phyloP scores from a whole-genome alignment of 2,888 invertebrate genomes.

The Acrobasis repandana region DNA sequence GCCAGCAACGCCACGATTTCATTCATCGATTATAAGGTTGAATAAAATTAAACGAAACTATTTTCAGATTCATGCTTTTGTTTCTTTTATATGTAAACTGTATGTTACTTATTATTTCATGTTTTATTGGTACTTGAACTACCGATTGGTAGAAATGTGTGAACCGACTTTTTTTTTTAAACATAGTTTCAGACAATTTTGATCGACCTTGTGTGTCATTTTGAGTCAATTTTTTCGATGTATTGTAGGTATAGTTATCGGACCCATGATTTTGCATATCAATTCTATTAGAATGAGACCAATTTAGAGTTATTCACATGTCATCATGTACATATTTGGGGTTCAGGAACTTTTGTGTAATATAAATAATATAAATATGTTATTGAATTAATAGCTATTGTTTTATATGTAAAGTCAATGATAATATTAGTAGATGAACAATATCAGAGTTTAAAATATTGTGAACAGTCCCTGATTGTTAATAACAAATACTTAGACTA shows the following conservation, averaged over 20 bases:
- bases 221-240: conserved; percentile 11
- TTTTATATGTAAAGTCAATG: too few relatives aligned
- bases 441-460: too few relatives aligned
- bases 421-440: too few relatives aligned
- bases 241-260: conserved; percentile 28
- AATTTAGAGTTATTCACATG: conserved; percentile 38
- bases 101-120: too few relatives aligned
- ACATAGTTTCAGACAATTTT: conserved; percentile 2
- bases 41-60: conserved; percentile 2
- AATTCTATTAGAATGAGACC: conserved; percentile 45
- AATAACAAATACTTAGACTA: too few relatives aligned
- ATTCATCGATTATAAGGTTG: neutral
- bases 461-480: too few relatives aligned
- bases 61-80: neutral
- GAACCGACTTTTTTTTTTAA: neutral
- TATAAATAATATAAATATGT: neutral
- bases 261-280: conserved; percentile 52
- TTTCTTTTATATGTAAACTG: too few relatives aligned
- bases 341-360: neutral
- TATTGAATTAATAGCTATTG: too few relatives aligned
- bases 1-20: conserved; percentile 49
- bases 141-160: too few relatives aligned
- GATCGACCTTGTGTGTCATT: neutral
- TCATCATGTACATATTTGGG: neutral
- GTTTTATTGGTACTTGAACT: too few relatives aligned